These are phyloP conservation scores for Stichodactyla mertensii DNA, from an alignment of 64 coral and sea anemone species.

Conservation along the genomic window DNA sequence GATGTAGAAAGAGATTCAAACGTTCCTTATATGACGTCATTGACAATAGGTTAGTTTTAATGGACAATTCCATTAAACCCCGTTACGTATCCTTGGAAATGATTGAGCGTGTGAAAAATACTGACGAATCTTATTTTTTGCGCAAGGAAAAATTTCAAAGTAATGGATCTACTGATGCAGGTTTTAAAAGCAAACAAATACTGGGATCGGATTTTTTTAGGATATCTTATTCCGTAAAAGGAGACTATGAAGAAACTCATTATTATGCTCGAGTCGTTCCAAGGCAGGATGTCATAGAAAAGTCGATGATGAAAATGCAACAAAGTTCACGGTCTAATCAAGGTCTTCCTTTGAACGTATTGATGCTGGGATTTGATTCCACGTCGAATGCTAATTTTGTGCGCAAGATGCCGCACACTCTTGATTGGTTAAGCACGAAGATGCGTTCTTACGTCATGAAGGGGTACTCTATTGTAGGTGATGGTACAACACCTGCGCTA, in stretches of 20 bases:
- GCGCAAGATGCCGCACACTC: constrained; percentile 60
- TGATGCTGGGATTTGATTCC: constrained; percentile 73
- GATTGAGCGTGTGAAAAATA: constrained; percentile 33
- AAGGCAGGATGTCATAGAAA: constrained; percentile 7
- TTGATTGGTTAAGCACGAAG: constrained; percentile 38
- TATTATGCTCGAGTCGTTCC: constrained; percentile 65
- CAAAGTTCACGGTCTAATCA: neutral
- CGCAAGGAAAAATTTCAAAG: constrained; percentile 20
- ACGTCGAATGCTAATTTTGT: constrained; percentile 65
- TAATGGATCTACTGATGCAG: neutral
- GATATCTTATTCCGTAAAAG: constrained; percentile 35
- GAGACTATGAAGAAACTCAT: constrained; percentile 5
- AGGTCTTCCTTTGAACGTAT: constrained; percentile 51
- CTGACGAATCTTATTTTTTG: constrained; percentile 21
- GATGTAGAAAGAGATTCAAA: constrained; percentile 41
- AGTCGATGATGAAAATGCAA: neutral
- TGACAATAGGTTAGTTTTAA: constrained; percentile 55
- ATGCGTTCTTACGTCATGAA: constrained; percentile 67
- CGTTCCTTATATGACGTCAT: constrained; percentile 53
- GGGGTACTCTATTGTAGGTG: constrained; percentile 76
- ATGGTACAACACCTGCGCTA: constrained; percentile 67
- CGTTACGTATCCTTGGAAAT: constrained; percentile 29
- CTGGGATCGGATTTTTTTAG: constrained; percentile 64
- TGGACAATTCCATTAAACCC: neutral
- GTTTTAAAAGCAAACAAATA: constrained; percentile 18